phyloP scores from a whole-genome alignment of 92 coral and sea anemone species.

The Montipora capitata region DNA sequence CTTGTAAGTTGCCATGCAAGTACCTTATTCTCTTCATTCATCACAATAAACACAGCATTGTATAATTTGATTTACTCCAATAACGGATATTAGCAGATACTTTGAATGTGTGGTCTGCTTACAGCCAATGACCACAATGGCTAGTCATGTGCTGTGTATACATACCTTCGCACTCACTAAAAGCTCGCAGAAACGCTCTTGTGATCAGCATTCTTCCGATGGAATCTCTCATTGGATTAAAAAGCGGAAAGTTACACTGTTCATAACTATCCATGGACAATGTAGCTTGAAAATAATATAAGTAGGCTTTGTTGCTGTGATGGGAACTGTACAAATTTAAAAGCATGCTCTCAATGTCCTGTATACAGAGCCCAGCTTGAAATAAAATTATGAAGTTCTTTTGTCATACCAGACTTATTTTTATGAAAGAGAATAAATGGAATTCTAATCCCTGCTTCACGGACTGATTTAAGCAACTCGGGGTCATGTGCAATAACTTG shows the following conservation, averaged over 20 bases:
- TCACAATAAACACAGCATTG: conserved; percentile 69
- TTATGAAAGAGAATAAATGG: conserved; percentile 71
- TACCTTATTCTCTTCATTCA: conserved; percentile 76
- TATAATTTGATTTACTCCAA: conserved; percentile 46
- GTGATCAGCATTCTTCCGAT: conserved; percentile 63
- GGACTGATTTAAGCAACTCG: background rate
- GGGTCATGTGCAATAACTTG: conserved; percentile 60
- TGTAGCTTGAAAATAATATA: too few relatives aligned
- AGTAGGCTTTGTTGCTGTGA: too few relatives aligned
- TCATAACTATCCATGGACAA: too few relatives aligned
- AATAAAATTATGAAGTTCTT: conserved; percentile 47
- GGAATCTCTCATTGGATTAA: conserved; percentile 40
- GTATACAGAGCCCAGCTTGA: conserved; percentile 61
- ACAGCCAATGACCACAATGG: conserved; percentile 53
- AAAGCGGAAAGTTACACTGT: conserved; percentile 25
- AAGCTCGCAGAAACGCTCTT: conserved; percentile 43
- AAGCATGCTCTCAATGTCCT: conserved; percentile 34
- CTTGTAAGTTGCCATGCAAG: conserved; percentile 77
- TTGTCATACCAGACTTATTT: conserved; percentile 73
- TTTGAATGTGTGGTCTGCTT: conserved; percentile 65
- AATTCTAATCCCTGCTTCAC: conserved; percentile 21
- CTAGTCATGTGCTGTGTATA: conserved; percentile 59
- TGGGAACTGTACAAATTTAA: too few relatives aligned
- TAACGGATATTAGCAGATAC: conserved; percentile 57
- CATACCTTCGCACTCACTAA: conserved; percentile 41